These are phyloP conservation scores for Arbacia lixula DNA, from an alignment of 53 echinoderm and acorn worm species.

Conservation along the genomic window DNA sequence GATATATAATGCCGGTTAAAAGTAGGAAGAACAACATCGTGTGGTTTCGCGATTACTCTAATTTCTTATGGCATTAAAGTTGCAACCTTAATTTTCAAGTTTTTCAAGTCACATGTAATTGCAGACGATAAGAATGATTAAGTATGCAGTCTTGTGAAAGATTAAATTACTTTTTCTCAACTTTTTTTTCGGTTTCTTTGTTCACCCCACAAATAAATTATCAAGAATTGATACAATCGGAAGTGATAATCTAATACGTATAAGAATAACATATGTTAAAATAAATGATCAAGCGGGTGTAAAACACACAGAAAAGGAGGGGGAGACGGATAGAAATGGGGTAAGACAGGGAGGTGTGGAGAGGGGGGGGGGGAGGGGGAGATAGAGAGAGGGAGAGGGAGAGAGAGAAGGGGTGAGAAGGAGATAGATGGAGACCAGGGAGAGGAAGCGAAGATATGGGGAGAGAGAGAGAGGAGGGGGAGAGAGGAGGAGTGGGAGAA, in stretches of 20 bases:
- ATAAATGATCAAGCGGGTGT: neutral
- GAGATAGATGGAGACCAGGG: neutral
- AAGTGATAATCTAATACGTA: too few relatives aligned
- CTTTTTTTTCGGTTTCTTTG: neutral
- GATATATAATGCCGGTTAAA: too few relatives aligned
- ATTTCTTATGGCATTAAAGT: too few relatives aligned
- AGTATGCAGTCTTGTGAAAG: too few relatives aligned
- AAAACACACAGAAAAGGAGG: neutral
- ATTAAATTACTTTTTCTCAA: neutral
- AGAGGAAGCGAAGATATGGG: neutral
- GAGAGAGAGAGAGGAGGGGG: neutral
- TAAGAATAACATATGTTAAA: neutral
- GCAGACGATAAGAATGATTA: too few relatives aligned
- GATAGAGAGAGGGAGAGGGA: neutral
- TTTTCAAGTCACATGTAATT: too few relatives aligned
- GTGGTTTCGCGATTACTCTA: too few relatives aligned
- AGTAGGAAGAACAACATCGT: too few relatives aligned
- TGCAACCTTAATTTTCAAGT: too few relatives aligned
- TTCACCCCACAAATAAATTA: neutral
- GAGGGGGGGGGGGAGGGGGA: neutral
- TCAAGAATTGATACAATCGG: too few relatives aligned
- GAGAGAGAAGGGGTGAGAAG: neutral
- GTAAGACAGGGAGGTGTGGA: neutral
- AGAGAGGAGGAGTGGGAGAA: neutral
- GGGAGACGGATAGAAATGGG: neutral